A percentile compares a stretch with the other conserved stretches of the same genome.
These are phyloP conservation scores for Mycteria americana DNA, from an alignment of 2,797 vertebrate species.

Conservation along the genomic window DNA sequence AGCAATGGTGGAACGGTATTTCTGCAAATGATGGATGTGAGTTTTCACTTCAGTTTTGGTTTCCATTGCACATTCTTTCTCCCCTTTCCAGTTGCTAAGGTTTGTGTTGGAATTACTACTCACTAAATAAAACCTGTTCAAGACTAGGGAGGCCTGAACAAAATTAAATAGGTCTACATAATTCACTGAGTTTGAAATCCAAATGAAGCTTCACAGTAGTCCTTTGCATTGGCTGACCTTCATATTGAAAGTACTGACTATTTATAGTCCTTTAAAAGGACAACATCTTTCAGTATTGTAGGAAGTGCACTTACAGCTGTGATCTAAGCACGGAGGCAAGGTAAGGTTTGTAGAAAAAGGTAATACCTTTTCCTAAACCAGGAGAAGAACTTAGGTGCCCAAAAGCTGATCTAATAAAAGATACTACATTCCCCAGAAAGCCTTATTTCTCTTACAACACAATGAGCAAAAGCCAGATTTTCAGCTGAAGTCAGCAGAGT, in stretches of 20 bases:
- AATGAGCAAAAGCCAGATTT: not conserved
- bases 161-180: not conserved
- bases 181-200: not conserved
- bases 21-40: not conserved
- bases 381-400: not conserved
- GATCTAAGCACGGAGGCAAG: not conserved
- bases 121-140: not conserved
- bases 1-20: not conserved
- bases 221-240: not conserved
- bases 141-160: not conserved
- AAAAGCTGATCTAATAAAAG: not conserved
- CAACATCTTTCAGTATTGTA: not conserved
- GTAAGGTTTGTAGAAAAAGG: not conserved
- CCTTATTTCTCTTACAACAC: not conserved
- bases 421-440: not conserved
- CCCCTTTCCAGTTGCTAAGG: not conserved
- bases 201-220: not conserved
- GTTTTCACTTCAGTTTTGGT: constrained; percentile 13
- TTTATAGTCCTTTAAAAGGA: not conserved
- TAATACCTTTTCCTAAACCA: not conserved
- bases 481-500: not conserved
- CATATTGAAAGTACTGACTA: not conserved
- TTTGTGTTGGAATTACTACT: not conserved
- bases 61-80: not conserved
- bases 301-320: not conserved